Conservation (phyloP, 2,888 invertebrate genomes). For the Athripsodes cinereus region DNA sequence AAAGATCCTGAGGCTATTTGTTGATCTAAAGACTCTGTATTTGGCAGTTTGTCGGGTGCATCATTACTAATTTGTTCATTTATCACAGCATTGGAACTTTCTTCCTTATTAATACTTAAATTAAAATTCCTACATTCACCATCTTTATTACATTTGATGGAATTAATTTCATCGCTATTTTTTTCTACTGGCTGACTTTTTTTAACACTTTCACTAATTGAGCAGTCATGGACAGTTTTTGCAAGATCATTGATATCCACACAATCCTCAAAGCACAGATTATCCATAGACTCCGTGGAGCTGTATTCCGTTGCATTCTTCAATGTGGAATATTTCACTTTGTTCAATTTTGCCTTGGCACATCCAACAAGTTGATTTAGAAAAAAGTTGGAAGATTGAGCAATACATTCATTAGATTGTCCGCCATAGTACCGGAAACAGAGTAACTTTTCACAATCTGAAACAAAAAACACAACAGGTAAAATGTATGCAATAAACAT, state of each 20-base stretch:
- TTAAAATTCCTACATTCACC: conserved; percentile 6
- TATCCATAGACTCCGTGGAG: conserved; percentile 29
- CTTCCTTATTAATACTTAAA: conserved; percentile 12
- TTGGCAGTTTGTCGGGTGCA: conserved; percentile 14
- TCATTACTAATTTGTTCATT: conserved; percentile 20
- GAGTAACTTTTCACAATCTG: conserved; percentile 62
- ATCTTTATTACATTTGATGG: conserved; percentile 3
- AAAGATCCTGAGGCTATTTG: conserved; percentile 36
- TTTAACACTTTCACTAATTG: conserved; percentile 44
- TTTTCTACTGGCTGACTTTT: conserved; percentile 5
- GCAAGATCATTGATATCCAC: conserved; percentile 47
- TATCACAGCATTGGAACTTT: conserved; percentile 26
- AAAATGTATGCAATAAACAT: too few relatives aligned
- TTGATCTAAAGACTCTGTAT: conserved; percentile 15
- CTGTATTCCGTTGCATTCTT: conserved; percentile 11
- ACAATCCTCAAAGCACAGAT: conserved; percentile 48
- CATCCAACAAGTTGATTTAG: conserved; percentile 48
- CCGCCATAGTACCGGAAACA: conserved; percentile 68
- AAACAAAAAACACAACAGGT: conserved; percentile 32
- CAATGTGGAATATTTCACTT: conserved; percentile 10
- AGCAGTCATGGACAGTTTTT: conserved; percentile 50
- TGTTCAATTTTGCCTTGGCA: conserved; percentile 36
- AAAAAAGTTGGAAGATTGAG: conserved; percentile 58
- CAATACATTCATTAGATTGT: conserved; percentile 56
- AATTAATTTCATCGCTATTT: neutral